These are phyloP conservation scores for Myodes glareolus DNA, from an alignment of 2,113 vertebrate species.

Conservation along the genomic window DNA sequence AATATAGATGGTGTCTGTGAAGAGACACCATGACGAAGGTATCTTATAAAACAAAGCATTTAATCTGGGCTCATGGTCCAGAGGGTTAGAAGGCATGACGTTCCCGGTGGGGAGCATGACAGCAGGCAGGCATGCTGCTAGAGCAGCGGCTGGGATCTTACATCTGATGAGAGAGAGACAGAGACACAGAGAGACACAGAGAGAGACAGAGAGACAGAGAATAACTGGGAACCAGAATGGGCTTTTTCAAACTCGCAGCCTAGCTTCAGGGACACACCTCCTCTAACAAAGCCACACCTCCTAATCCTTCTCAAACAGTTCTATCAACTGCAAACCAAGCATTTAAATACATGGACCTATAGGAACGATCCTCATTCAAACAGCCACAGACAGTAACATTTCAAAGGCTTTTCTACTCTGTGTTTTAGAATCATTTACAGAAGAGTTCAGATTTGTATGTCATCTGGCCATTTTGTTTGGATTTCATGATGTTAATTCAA, in stretches of 20 bases:
- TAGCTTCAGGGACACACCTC: background rate
- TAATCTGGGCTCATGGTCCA: background rate
- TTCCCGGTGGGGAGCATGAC: background rate
- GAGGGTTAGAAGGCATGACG: background rate
- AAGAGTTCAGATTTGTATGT: background rate
- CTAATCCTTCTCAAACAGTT: background rate
- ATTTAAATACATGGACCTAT: background rate
- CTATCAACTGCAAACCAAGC: background rate
- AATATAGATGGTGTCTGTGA: background rate
- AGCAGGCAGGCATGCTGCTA: background rate
- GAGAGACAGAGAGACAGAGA: background rate
- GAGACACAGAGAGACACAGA: background rate
- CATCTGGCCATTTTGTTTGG: slow-evolving; percentile 11
- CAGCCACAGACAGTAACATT: background rate
- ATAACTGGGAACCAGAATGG: background rate
- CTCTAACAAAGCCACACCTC: background rate
- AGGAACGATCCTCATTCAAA: background rate
- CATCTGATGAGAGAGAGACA: background rate
- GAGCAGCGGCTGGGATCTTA: background rate
- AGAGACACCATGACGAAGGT: background rate
- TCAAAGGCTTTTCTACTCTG: background rate
- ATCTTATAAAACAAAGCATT: background rate
- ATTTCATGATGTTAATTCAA: slow-evolving; percentile 51
- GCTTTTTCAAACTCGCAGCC: background rate
- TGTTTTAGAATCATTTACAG: slow-evolving; percentile 52